phyloP scores from a whole-genome alignment of 1,140 invertebrate genomes.

The Drosophila paulistorum region DNA sequence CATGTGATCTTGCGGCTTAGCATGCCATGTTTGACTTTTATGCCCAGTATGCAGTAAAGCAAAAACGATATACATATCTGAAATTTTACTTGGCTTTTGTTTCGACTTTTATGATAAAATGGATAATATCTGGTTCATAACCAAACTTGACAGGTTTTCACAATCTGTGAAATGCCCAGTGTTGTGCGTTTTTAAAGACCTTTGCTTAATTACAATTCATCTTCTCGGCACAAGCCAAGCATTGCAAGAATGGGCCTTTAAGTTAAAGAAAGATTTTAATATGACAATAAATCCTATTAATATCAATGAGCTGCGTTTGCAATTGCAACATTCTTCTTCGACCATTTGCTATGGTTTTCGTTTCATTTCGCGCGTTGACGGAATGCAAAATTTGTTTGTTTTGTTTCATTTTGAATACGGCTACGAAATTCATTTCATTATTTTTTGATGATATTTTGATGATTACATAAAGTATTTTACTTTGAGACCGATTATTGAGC shows the following conservation, averaged over 20 bases:
- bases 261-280: slow-evolving; percentile 30
- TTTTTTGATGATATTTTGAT: slow-evolving; percentile 63
- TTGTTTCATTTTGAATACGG: slow-evolving; percentile 54
- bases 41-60: slow-evolving; percentile 29
- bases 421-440: slow-evolving; percentile 56
- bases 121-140: too few relatives aligned
- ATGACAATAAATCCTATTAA: slow-evolving; percentile 48
- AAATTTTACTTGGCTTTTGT: background rate
- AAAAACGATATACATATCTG: too few relatives aligned
- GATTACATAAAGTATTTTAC: slow-evolving; percentile 41
- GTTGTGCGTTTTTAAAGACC: slow-evolving; percentile 20
- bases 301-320: slow-evolving; percentile 11
- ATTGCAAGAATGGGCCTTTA: background rate
- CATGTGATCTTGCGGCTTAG: slow-evolving; percentile 54
- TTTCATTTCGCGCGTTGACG: slow-evolving; percentile 36
- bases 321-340: background rate
- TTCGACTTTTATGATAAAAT: background rate
- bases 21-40: slow-evolving; percentile 43
- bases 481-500: slow-evolving; percentile 13
- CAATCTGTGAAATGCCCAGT: slow-evolving; percentile 25
- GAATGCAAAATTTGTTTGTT: slow-evolving; percentile 62
- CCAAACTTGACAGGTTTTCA: too few relatives aligned
- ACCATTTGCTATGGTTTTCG: slow-evolving; percentile 1
- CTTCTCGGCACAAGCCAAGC: too few relatives aligned
- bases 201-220: background rate